A percentile compares a stretch with the other conserved stretches of the same genome.
phyloP scores from a whole-genome alignment of 2,888 invertebrate genomes.

The Cyclophora albipunctata region DNA sequence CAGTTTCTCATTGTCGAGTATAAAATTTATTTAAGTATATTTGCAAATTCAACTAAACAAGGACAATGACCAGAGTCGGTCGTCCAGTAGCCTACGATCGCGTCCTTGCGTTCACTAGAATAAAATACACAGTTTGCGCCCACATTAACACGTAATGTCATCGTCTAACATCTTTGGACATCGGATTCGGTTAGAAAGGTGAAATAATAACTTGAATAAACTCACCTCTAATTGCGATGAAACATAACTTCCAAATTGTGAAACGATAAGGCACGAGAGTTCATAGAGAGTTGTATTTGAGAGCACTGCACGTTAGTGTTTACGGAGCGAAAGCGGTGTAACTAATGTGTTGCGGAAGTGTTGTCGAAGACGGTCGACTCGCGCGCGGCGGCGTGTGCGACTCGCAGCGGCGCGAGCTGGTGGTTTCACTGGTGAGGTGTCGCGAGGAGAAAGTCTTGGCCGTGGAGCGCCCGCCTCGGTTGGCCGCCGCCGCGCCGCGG shows the following conservation, averaged over 20 bases:
- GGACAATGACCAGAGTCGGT: slow-evolving; percentile 23
- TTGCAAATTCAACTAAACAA: slow-evolving; percentile 18
- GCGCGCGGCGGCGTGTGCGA: slow-evolving; percentile 58
- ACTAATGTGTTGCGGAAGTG: slow-evolving; percentile 52
- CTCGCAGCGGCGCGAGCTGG: slow-evolving; percentile 37
- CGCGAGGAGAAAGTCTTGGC: slow-evolving; percentile 74
- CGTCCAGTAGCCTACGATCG: slow-evolving; percentile 31
- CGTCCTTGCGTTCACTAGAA: slow-evolving; percentile 66
- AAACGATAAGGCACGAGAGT: slow-evolving; percentile 28
- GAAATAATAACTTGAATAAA: slow-evolving; percentile 40
- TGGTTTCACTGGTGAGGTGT: slow-evolving; percentile 63
- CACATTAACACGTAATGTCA: slow-evolving; percentile 65
- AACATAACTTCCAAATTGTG: slow-evolving; percentile 40
- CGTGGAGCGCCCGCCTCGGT: slow-evolving; percentile 63
- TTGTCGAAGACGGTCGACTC: slow-evolving; percentile 53
- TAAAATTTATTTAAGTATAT: slow-evolving; percentile 22
- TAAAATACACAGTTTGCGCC: slow-evolving; percentile 38
- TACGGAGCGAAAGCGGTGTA: slow-evolving; percentile 60
- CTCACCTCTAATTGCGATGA: slow-evolving; percentile 59
- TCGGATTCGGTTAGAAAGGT: slow-evolving; percentile 32
- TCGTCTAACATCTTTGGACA: slow-evolving; percentile 45
- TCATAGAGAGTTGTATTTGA: slow-evolving; percentile 33
- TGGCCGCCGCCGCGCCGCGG: slow-evolving; percentile 44
- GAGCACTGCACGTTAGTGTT: slow-evolving; percentile 56
- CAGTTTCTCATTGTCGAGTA: slow-evolving; percentile 18